These are phyloP conservation scores for Phania funesta DNA, from an alignment of 2,888 invertebrate species.

Conservation along the genomic window DNA sequence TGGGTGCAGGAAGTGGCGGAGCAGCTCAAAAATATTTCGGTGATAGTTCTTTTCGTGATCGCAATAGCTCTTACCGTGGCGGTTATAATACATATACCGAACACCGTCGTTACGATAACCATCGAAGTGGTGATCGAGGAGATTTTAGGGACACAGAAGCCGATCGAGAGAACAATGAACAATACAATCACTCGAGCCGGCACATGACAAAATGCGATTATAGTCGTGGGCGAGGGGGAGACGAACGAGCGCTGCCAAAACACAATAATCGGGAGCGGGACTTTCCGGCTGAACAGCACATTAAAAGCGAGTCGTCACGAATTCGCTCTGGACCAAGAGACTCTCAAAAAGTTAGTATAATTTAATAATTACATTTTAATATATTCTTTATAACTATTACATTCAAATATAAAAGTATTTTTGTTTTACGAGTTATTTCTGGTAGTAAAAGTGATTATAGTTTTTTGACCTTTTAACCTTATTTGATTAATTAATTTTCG, in stretches of 20 bases:
- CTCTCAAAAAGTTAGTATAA: constrained; percentile 72
- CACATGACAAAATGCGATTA: constrained; percentile 72
- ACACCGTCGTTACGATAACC: constrained; percentile 74
- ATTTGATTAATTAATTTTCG: too few species aligned
- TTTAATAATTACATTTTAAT: neutral
- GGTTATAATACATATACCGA: constrained; percentile 74
- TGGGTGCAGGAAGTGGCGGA: constrained; percentile 63
- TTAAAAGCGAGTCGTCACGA: constrained; percentile 72
- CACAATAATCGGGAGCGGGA: constrained; percentile 73
- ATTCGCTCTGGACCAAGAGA: constrained; percentile 73
- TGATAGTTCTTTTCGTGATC: constrained; percentile 72
- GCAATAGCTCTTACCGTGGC: constrained; percentile 73
- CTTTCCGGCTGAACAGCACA: constrained; percentile 74
- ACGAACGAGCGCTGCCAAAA: constrained; percentile 70
- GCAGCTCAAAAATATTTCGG: constrained; percentile 72
- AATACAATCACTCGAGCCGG: constrained; percentile 69
- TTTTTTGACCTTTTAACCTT: too few species aligned
- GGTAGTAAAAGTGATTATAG: too few species aligned
- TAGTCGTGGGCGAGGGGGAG: constrained; percentile 72
- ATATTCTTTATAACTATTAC: too few species aligned
- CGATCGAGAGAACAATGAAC: constrained; percentile 74
- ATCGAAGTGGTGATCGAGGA: constrained; percentile 68
- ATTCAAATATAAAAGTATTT: too few species aligned
- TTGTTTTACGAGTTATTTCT: too few species aligned
- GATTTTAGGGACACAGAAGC: constrained; percentile 70